phyloP scores from a whole-genome alignment of 2,888 invertebrate genomes.

The Pterostichus madidus region DNA sequence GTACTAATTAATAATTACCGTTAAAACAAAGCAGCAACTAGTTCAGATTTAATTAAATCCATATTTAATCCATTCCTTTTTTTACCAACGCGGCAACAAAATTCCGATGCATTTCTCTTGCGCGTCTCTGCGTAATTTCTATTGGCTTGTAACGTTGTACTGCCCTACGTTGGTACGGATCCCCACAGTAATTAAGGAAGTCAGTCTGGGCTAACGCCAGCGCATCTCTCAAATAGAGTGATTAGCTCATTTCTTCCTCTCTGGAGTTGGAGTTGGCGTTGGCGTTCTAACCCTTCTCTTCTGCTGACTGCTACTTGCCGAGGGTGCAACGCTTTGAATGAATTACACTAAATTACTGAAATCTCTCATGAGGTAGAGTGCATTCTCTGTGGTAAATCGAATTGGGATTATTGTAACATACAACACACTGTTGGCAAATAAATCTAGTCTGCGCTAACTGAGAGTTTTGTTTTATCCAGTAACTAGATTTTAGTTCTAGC shows the following conservation, averaged over 20 bases:
- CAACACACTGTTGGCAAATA: background rate
- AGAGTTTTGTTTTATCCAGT: background rate
- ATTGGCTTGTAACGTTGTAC: conserved; percentile 53
- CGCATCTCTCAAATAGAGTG: conserved; percentile 69
- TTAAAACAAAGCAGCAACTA: background rate
- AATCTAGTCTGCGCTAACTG: background rate
- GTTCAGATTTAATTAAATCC: conserved; percentile 13
- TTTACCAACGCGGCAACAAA: background rate
- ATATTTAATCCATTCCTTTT: conserved; percentile 12
- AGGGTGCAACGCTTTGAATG: conserved; percentile 24
- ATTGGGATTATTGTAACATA: conserved; percentile 30
- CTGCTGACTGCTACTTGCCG: background rate
- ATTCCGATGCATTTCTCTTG: conserved; percentile 13
- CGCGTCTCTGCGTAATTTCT: conserved; percentile 34
- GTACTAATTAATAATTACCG: background rate
- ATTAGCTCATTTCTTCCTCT: conserved; percentile 70
- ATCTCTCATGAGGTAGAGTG: background rate
- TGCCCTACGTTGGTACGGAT: conserved; percentile 1
- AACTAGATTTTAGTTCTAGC: too few species aligned
- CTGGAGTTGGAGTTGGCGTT: background rate
- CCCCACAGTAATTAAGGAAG: conserved; percentile 69
- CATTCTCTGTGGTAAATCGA: conserved; percentile 26
- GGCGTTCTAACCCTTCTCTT: conserved; percentile 14
- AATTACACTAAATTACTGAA: conserved; percentile 33
- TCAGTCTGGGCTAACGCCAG: conserved; percentile 53